These are phyloP conservation scores for Poeciliopsis infans DNA, from an alignment of 2,797 vertebrate species.

Conservation along the genomic window DNA sequence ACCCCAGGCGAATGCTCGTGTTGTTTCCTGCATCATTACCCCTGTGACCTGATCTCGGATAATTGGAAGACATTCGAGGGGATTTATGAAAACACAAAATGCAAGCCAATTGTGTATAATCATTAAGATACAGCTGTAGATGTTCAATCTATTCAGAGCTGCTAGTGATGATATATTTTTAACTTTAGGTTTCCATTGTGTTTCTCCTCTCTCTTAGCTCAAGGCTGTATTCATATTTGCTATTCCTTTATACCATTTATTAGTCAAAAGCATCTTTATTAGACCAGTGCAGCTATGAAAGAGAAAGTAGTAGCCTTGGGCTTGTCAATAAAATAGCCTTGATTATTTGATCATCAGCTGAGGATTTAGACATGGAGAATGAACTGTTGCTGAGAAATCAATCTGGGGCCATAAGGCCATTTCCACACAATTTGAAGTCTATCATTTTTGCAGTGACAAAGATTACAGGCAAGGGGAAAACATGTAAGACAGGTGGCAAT, in stretches of 20 bases:
- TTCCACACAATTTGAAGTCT: not conserved
- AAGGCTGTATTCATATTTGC: not conserved
- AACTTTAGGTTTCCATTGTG: not conserved
- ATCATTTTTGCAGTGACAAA: not conserved
- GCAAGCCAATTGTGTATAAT: not conserved
- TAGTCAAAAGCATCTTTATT: not conserved
- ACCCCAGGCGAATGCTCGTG: not conserved
- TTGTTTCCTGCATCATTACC: not conserved
- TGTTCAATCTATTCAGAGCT: not conserved
- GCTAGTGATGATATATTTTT: not conserved
- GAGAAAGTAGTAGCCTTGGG: not conserved
- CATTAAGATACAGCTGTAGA: not conserved
- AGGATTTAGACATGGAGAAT: not conserved
- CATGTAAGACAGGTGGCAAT: not conserved
- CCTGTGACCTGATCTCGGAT: not conserved
- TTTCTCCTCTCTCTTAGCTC: not conserved
- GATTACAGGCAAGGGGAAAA: not conserved
- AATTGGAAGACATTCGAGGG: not conserved
- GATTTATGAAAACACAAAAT: not conserved
- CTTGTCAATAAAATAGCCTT: not conserved
- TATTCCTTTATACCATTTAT: not conserved
- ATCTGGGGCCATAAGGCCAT: not conserved
- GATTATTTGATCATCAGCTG: not conserved
- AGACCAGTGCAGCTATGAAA: not conserved
- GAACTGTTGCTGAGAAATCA: not conserved